These are phyloP conservation scores for Hoplias malabaricus DNA, from an alignment of 2,113 vertebrate species.

Conservation along the genomic window DNA sequence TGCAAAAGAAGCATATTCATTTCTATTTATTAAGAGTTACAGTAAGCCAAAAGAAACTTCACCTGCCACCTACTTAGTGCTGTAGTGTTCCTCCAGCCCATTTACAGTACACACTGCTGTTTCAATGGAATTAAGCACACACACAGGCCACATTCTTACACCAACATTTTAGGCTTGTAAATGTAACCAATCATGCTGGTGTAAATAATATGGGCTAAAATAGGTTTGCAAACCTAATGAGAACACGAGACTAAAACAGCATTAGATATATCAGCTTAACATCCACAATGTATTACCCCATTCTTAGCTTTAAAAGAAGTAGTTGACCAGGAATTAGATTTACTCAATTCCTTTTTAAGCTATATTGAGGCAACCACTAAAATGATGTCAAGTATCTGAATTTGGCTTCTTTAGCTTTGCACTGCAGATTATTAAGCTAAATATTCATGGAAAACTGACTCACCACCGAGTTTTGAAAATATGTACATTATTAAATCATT, in stretches of 20 bases:
- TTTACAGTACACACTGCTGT: slow-evolving; percentile 24
- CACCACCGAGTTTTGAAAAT: too few species aligned
- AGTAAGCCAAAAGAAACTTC: slow-evolving; percentile 40
- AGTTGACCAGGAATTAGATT: background rate
- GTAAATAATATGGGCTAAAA: background rate
- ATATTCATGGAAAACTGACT: too few species aligned
- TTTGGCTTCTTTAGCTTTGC: too few species aligned
- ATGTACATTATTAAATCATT: too few species aligned
- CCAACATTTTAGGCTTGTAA: background rate
- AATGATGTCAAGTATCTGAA: too few species aligned
- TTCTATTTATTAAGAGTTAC: slow-evolving; percentile 61
- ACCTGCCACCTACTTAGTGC: slow-evolving; percentile 10
- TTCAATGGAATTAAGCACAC: background rate
- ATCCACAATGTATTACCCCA: background rate
- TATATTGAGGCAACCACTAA: too few species aligned
- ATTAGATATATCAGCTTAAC: too few species aligned
- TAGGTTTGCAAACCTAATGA: background rate
- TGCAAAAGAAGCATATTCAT: slow-evolving; percentile 80
- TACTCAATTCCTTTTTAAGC: too few species aligned
- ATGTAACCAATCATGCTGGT: background rate
- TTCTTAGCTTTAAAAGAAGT: background rate
- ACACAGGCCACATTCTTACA: background rate
- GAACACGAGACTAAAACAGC: background rate
- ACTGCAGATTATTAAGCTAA: too few species aligned
- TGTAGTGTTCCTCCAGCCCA: slow-evolving; percentile 1